Base-by-base conservation (phyloP, 2,797 vertebrate species). In the Pristis pectinata region DNA sequence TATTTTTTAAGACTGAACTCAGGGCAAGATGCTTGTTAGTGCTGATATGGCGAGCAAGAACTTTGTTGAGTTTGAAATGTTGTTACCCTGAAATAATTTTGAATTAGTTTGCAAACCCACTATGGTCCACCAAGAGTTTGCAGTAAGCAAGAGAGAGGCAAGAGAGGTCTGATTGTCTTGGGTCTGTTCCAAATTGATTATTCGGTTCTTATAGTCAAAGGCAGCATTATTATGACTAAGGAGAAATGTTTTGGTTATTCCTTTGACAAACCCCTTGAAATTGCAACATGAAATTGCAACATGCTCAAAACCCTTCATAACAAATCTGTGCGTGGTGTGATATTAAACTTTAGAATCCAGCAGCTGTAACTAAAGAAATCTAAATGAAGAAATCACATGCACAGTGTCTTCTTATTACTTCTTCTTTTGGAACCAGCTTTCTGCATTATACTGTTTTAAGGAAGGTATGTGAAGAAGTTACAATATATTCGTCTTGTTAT, bases 351-450 rank as follows among this genome's bases (percentile, higher is more conserved):
- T 4, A 94, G 70, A 74, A 94, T 49, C 37, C 37, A 34, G 92
- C 34, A 22, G 70, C 70, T 56, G 70, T n/a, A 76, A 56, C 92
- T n/a, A 56, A 94, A 76, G 92, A 34, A 34, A 94, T 13, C 7
- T 94, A 74, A 94, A 94, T 94, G 64, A n/a, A 53, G 13, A 76
- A 74, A 53, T 94, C 41, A 22, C 27, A 94, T 94, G 92, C 92
- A 72, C 92, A 94, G 44, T 53, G 49, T 27, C 19, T 92, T 61
- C 64, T 72, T 30, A 70, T 44, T 70, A 30, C 67, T 44, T 44
- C 30, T 76, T 53, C 44, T 76, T 37, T 49, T 74, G 0, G 70
- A 94, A 19, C 70, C 7, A 76, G 41, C 10, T 49, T 44, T 74
- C 72, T 37, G 19, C 13, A 37, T 93, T 44, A 17, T 9, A 93